Evolutionary conservation across 2,888 invertebrate species (phyloP).

Genomic region (Agelastica alni): DNA sequence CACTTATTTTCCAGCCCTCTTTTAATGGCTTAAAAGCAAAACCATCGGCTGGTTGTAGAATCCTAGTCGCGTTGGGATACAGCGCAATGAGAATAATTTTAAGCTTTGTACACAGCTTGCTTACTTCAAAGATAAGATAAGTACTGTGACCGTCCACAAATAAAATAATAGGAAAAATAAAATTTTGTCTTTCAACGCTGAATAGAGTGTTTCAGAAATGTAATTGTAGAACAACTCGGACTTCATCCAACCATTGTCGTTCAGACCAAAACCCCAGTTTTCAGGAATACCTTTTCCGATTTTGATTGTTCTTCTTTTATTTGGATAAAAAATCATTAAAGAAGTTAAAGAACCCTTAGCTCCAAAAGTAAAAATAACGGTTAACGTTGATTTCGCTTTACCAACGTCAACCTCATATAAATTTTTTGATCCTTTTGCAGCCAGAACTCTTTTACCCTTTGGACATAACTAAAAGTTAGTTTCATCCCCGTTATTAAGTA

Average conservation of each 20-base stretch:
- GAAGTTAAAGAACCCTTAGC: conserved; percentile 21
- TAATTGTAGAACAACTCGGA: conserved; percentile 25
- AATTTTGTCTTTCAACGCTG: conserved; percentile 15
- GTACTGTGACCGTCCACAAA: conserved; percentile 27
- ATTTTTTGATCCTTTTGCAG: conserved; percentile 27
- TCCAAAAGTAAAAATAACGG: conserved; percentile 31
- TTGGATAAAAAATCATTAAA: conserved; percentile 23
- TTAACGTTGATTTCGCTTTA: conserved; percentile 27
- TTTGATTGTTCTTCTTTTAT: conserved; percentile 16
- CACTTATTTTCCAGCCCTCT: conserved; percentile 40
- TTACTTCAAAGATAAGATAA: conserved; percentile 19
- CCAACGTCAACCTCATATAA: conserved; percentile 29
- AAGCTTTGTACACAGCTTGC: conserved; percentile 25
- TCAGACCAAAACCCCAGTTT: conserved; percentile 25
- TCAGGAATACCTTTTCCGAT: conserved; percentile 14
- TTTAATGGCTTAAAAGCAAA: conserved; percentile 40
- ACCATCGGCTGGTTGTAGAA: conserved; percentile 37
- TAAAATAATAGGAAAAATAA: conserved; percentile 18
- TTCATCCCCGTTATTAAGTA: conserved; percentile 37
- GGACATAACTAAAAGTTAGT: conserved; percentile 30
- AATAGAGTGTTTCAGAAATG: conserved; percentile 24
- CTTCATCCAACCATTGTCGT: conserved; percentile 36
- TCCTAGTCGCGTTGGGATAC: conserved; percentile 41
- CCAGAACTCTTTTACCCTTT: conserved; percentile 27
- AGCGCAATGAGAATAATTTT: conserved; percentile 38